Evolutionary conservation across 1,140 invertebrate species (phyloP).

Genomic region (Melitaea cinxia): DNA sequence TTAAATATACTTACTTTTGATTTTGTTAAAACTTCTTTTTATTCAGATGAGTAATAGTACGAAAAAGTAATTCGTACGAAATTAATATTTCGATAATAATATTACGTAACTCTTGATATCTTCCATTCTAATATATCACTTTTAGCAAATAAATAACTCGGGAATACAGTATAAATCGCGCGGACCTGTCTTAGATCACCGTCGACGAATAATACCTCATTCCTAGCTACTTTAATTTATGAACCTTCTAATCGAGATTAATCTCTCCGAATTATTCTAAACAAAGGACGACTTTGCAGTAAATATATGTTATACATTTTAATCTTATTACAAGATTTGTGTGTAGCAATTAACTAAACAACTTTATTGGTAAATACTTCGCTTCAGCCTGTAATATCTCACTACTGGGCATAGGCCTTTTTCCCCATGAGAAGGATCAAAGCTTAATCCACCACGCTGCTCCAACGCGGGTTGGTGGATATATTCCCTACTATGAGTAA

Average conservation of each 20-base stretch:
- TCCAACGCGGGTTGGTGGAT: no score
- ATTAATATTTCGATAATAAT: no score
- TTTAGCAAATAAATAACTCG: not conserved
- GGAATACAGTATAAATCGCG: not conserved
- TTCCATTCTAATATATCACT: not conserved
- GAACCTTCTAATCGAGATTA: not conserved
- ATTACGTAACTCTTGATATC: no score
- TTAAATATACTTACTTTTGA: no score
- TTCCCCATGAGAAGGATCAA: no score
- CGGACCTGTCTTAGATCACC: slow-evolving; percentile 1
- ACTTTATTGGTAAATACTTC: not conserved
- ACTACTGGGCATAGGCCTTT: no score
- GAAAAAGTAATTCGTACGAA: no score
- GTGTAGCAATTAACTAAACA: not conserved
- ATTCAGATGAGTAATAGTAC: no score
- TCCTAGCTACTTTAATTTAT: not conserved
- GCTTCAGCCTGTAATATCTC: no score
- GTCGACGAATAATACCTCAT: slow-evolving; percentile 6
- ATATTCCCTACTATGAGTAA: no score
- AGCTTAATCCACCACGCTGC: no score
- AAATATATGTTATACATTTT: not conserved
- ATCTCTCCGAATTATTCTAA: slow-evolving; percentile 2
- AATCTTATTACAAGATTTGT: not conserved
- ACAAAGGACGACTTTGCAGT: not conserved
- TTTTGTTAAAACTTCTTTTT: no score